A percentile compares a stretch with the other conserved stretches of the same genome.
These are phyloP conservation scores for Sicus ferrugineus DNA, from an alignment of 2,888 invertebrate genomes.

Conservation along the genomic window DNA sequence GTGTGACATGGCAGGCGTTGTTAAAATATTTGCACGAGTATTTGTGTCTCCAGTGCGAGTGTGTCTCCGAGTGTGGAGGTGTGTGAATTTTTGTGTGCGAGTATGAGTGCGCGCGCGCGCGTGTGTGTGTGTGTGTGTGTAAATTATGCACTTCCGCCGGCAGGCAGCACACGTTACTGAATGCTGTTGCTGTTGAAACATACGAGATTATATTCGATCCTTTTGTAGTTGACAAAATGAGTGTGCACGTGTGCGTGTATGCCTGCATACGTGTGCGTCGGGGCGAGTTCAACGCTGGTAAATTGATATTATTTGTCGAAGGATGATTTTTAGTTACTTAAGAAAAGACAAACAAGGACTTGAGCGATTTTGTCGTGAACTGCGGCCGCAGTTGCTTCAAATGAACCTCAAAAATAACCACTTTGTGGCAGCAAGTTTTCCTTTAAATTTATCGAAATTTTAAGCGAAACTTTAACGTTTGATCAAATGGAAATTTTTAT, in stretches of 20 bases:
- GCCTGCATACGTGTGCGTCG: background rate
- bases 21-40: constrained; percentile 57
- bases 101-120: background rate
- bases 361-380: background rate
- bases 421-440: background rate
- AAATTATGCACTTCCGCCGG: background rate
- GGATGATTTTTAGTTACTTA: constrained; percentile 20
- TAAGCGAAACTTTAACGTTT: background rate
- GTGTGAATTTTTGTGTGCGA: background rate
- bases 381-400: too few species aligned
- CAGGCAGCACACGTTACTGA: background rate
- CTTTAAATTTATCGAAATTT: background rate
- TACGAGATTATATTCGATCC: constrained; percentile 8
- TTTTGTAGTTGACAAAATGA: background rate
- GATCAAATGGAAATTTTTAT: too few species aligned
- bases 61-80: background rate
- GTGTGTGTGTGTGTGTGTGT: background rate
- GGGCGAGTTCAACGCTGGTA: background rate
- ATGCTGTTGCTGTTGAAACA: constrained; percentile 18
- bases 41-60: constrained; percentile 31
- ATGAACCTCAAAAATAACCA: background rate
- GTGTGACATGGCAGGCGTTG: constrained; percentile 43
- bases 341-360: background rate
- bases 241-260: background rate
- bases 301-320: constrained; percentile 31